Evolutionary conservation across 1,140 invertebrate species (phyloP), one percentile per base, ranked within the genome.

Genomic region (Neomicropteryx cornuta): DNA sequence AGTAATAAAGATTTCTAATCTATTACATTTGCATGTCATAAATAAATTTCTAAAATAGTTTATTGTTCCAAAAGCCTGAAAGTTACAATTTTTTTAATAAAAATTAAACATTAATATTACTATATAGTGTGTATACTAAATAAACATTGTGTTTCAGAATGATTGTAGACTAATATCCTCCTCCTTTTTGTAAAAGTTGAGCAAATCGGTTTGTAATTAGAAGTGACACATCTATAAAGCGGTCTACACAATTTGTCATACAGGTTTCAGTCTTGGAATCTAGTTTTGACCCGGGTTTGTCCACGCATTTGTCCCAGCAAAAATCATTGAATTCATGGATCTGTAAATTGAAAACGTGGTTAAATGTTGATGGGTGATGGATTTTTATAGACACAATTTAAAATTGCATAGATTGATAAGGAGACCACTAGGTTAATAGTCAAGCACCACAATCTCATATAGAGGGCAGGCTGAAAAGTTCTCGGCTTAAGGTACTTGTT

Each of bases 241-340:
- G 71, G 48, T 95, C 87, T 0, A 95, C 91, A 68, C 93, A 97
- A 62, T 96, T 96, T 18, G 73, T 76, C 18, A 97, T 63, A 55
- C 93, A 97, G 0, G 82, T 83, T 68, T 96, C 91, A 8, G 88
- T 91, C 52, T 77, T 76, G 17, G 77, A 76, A 52, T 95, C 92
- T 42, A 97, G 59, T 65, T 91, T 94, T 21, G 71, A 75, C 43
- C 78, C 74, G 17, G 89, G 87, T 55, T 90, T 90, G 18, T 90
- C 89, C 3, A 96, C 73, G 57, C 93, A 96, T 59, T 87, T 89
- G 10, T 96, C 91, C 91, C 91, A 97, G 60, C 93, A 97, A 38
- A 87, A 77, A 51, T 93, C 88, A 47, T 87, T 93, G 56, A 96
- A 83, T 57, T 86, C 81, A 50, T 91, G 85, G 47, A 91, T 83